Evolutionary conservation across 2,797 vertebrate genomes (phyloP), one percentile per base, ranked within the genome.

Genomic region (Antrozous pallidus): DNA sequence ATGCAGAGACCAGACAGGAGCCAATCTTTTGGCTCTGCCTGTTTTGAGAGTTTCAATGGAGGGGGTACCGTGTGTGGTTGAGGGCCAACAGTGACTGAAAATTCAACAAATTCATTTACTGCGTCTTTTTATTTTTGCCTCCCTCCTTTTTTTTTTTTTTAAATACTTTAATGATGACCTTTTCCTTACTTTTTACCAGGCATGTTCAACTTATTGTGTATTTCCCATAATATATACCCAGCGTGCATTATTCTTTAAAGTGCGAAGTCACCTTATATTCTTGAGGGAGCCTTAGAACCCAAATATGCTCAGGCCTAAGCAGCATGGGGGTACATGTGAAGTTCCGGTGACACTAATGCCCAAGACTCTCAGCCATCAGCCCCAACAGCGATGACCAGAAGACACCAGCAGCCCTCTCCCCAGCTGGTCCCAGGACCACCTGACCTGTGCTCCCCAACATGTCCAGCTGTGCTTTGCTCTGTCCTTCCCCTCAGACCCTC

Each of bases 1-100:
- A 93, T 88, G 96, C 51, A 78, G 96, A 97, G 95, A 95, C 89
- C 93, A 95, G 96, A 93, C 94, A 96, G 96, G 96, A 97, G 90
- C 0, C 65, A 85, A 93, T 88, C 84, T 90, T 95, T 95, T 98
- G 87, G 92, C 90, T 92, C 91, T 93, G 91, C 47, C 38, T 18
- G 42, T 86, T 75, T 83, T 47, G 33, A 82, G 51, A 85, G 83
- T 63, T 83, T 94, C 54, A 75, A 18, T 12, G 16, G n/a, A 79
- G 82, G 65, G 94, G 84, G 79, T 63, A 38, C 51, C 77, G 69
- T 67, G 95, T 6, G 10, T 10, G 40, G 28, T 3, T 67, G 71
- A 70, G 11, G 28, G 77, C 10, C 0, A 58, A 12, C 0, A 0
- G 26, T 1, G 3, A 20, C 11, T 51, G 2, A 6, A 10, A 5